phyloP scores from a whole-genome alignment of 2,888 invertebrate species.

The Rhabditoides inermis region DNA sequence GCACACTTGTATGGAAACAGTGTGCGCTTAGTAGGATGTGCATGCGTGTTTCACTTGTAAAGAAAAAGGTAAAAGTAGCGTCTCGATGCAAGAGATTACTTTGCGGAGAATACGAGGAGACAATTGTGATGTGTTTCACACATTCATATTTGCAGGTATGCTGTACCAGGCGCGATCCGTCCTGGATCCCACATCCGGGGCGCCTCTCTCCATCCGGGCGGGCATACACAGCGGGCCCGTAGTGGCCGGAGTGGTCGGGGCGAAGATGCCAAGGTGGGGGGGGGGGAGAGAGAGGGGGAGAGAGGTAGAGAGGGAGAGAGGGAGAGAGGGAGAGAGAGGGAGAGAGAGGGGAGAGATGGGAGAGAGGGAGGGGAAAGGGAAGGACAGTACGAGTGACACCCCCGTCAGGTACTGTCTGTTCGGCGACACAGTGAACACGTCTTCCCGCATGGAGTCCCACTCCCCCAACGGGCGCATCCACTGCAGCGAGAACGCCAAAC shows the following conservation, averaged over 20 bases:
- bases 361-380: neutral
- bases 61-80: too few species aligned
- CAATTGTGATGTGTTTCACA: too few species aligned
- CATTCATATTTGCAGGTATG: slow-evolving; percentile 37
- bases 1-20: too few species aligned
- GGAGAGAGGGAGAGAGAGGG: neutral
- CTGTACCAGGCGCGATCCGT: slow-evolving; percentile 46
- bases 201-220: slow-evolving; percentile 33
- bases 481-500: slow-evolving; percentile 32
- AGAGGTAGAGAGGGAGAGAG: too few species aligned
- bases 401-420: slow-evolving; percentile 42
- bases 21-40: too few species aligned
- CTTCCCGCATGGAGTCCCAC: slow-evolving; percentile 41
- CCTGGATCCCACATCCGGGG: slow-evolving; percentile 33
- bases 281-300: too few species aligned
- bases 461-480: slow-evolving; percentile 37
- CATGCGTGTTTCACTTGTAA: too few species aligned
- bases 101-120: too few species aligned
- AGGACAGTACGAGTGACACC: neutral
- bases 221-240: slow-evolving; percentile 47
- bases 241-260: slow-evolving; percentile 45
- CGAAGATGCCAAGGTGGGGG: slow-evolving; percentile 41
- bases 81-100: too few species aligned
- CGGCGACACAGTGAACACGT: slow-evolving; percentile 43
- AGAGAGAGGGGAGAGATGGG: too few species aligned